Percentiles rank a stretch among this genome's conserved stretches.
Conservation (phyloP, 2,113 vertebrate species). For the Eptesicus fuscus region DNA sequence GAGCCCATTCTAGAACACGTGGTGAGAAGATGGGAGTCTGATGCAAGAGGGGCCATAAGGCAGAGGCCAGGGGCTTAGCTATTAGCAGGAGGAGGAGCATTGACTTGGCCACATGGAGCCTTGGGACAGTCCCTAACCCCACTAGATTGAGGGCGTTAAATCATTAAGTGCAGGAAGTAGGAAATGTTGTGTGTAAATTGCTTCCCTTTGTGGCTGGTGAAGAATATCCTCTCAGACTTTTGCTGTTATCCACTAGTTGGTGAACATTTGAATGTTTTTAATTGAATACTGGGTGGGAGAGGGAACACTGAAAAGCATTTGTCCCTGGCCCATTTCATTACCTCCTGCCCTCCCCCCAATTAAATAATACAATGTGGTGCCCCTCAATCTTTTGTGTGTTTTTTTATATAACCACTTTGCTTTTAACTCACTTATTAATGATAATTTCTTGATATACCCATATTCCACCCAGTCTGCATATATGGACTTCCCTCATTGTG, state of each 20-base stretch:
- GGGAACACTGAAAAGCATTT: background rate
- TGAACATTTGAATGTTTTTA: background rate
- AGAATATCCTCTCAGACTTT: background rate
- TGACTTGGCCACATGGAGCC: rapidly evolving
- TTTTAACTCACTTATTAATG: background rate
- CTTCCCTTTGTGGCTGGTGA: background rate
- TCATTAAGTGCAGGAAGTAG: background rate
- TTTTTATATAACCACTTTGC: rapidly evolving
- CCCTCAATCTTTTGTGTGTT: background rate
- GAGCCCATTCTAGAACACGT: no score
- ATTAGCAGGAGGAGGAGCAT: background rate
- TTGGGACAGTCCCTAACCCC: rapidly evolving
- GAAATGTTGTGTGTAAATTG: background rate
- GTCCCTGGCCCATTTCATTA: background rate
- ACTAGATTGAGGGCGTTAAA: background rate
- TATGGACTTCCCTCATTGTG: background rate
- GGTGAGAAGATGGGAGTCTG: background rate
- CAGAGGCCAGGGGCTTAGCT: background rate
- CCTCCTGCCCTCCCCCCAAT: background rate
- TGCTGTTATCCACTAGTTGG: background rate
- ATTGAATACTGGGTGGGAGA: background rate
- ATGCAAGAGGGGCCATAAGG: background rate
- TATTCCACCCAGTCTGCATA: background rate
- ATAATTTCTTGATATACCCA: background rate
- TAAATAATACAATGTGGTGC: background rate